phyloP scores from a whole-genome alignment of 2,113 vertebrate species.

The Porphyrio hochstetteri region DNA sequence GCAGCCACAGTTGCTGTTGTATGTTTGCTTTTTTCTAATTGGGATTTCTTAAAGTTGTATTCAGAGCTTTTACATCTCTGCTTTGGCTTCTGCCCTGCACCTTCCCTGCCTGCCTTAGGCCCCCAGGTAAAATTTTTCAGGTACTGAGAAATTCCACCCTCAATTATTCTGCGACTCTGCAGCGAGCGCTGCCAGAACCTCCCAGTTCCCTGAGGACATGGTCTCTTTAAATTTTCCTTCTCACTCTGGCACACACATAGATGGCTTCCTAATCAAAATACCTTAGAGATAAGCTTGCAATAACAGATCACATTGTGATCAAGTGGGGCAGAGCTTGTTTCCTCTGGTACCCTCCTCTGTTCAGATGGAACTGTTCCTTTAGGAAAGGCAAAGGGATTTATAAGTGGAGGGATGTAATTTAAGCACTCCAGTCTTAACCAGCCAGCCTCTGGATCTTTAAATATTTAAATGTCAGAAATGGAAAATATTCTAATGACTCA shows the following conservation, averaged over 20 bases:
- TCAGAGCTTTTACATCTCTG: neutral
- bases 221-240: neutral
- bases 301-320: neutral
- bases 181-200: neutral
- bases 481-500: neutral
- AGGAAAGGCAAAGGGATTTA: neutral
- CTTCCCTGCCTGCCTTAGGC: neutral
- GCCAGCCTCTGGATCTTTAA: neutral
- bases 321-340: neutral
- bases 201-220: neutral
- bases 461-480: slow-evolving; percentile 5
- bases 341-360: neutral
- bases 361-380: neutral
- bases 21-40: neutral
- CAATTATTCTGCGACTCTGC: neutral
- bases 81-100: neutral
- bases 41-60: neutral
- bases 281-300: neutral
- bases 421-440: neutral
- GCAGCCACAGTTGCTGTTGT: neutral
- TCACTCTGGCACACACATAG: neutral
- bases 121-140: neutral
- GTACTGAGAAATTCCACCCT: neutral
- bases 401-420: neutral
- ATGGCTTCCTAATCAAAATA: neutral